Conservation (phyloP, 2,888 invertebrate species). For the Frankliniella intonsa region DNA sequence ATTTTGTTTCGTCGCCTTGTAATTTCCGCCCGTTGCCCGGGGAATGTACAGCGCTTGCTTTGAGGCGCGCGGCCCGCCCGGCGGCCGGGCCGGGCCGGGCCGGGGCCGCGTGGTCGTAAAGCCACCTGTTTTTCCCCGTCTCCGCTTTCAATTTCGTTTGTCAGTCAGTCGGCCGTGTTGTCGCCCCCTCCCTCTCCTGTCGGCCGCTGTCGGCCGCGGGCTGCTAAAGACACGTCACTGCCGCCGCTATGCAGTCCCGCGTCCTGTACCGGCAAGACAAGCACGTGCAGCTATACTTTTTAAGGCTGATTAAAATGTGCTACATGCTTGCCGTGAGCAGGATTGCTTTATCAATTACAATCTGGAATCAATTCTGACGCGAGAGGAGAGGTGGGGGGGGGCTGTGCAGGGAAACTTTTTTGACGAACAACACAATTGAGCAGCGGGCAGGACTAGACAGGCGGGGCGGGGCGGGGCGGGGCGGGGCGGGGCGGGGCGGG, state of each 20-base stretch:
- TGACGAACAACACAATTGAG: neutral
- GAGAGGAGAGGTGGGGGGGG: neutral
- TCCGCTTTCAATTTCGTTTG: neutral
- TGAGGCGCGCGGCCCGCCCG: neutral
- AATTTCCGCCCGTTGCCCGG: neutral
- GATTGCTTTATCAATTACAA: neutral
- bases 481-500: neutral
- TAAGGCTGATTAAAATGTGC: too few relatives aligned
- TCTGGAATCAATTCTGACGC: neutral
- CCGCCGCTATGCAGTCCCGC: too few relatives aligned
- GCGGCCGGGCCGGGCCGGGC: neutral
- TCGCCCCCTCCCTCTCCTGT: neutral
- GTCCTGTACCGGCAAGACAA: too few relatives aligned
- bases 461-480: neutral
- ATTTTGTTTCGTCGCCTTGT: neutral
- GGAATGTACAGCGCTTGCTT: neutral
- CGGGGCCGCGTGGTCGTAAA: neutral
- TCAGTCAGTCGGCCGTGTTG: neutral
- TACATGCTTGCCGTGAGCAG: too few relatives aligned
- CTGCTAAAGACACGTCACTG: too few relatives aligned
- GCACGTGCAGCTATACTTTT: too few relatives aligned
- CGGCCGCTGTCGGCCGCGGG: neutral
- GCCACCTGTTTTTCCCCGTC: neutral
- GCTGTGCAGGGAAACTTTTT: neutral
- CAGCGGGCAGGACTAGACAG: neutral